Conservation (phyloP, 2,797 vertebrate genomes). For the Acridotheres tristis region DNA sequence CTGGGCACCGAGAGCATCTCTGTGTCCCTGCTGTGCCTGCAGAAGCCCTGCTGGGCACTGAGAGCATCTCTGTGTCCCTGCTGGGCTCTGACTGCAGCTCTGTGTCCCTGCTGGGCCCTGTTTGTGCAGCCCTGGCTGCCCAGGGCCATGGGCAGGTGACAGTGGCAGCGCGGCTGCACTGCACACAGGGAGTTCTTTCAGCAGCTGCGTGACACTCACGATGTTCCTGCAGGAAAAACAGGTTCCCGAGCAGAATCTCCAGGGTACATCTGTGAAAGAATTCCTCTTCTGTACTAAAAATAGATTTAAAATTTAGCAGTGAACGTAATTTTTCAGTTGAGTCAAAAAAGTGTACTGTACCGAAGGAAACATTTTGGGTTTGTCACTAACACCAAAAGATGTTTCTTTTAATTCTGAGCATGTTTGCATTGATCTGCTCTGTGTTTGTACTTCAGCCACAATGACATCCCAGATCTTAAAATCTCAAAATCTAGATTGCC, state of each 20-base stretch:
- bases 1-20: constrained; percentile 17
- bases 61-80: too few species aligned
- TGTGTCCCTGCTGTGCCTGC: constrained; percentile 6
- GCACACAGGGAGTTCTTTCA: constrained; percentile 28
- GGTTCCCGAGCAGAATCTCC: neutral
- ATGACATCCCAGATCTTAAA: neutral
- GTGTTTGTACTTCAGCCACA: neutral
- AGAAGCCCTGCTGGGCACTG: too few species aligned
- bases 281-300: neutral
- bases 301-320: neutral
- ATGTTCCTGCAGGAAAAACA: neutral
- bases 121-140: constrained; percentile 26
- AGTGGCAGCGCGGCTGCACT: neutral
- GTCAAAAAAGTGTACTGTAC: fast-evolving
- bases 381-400: neutral
- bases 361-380: neutral
- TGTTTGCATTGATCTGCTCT: neutral
- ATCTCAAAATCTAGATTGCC: neutral
- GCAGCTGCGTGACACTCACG: neutral
- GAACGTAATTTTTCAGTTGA: neutral
- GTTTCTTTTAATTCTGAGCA: neutral
- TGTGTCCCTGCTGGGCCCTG: neutral
- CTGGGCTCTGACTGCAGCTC: too few species aligned
- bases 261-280: neutral
- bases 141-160: neutral